Percentiles rank a stretch among this genome's conserved stretches.
These are phyloP conservation scores for Lethrus apterus DNA, from an alignment of 1,140 invertebrate species.

Conservation along the genomic window DNA sequence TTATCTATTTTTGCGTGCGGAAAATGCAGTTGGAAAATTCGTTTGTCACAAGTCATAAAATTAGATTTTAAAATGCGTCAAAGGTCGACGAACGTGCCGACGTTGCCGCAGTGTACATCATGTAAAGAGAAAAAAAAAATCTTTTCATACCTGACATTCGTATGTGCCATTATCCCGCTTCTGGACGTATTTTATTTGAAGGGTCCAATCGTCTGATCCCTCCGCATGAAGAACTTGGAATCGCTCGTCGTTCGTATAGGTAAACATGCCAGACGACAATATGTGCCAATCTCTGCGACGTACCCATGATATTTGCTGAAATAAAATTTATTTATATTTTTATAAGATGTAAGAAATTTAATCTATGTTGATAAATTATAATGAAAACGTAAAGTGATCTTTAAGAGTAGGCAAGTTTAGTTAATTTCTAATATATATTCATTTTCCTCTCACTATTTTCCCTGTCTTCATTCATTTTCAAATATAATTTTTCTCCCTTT, in stretches of 20 bases:
- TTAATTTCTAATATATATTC: not conserved
- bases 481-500: too few species aligned
- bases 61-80: too few species aligned
- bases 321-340: conserved; percentile 18
- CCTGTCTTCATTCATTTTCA: too few species aligned
- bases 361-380: not conserved
- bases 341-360: not conserved
- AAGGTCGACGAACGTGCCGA: too few species aligned
- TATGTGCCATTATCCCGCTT: conserved; percentile 88
- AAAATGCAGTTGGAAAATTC: too few species aligned
- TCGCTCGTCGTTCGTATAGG: conserved; percentile 86
- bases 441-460: too few species aligned
- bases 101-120: too few species aligned
- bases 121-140: too few species aligned
- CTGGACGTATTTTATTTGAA: conserved; percentile 90
- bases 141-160: conserved; percentile 89
- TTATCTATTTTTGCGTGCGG: too few species aligned
- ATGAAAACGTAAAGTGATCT: not conserved
- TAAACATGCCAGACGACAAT: conserved; percentile 78
- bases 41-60: too few species aligned
- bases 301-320: conserved; percentile 80
- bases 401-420: not conserved
- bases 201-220: conserved; percentile 76
- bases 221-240: conserved; percentile 70
- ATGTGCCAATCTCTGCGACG: conserved; percentile 86